Base-by-base conservation (phyloP, 2,888 invertebrate genomes). In the Hemicrepidius hirtus region DNA sequence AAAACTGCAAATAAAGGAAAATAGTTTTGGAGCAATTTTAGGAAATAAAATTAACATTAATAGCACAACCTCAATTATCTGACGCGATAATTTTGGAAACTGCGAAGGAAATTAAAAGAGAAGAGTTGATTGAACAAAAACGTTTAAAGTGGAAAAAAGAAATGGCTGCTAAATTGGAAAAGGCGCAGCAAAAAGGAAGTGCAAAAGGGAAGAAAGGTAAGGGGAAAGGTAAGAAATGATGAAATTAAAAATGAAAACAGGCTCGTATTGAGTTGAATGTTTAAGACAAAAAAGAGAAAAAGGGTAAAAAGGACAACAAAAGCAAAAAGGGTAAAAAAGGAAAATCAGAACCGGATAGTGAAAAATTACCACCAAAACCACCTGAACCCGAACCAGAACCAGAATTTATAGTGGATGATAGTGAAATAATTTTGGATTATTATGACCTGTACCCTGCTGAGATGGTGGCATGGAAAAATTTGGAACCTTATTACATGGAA, bases 381-480 rank as follows among this genome's bases (percentile, higher is more conserved):
- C 21, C 28, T 37, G 5, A 2, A 24, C 53, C 53, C 16, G 46
- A 60, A 62, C 55, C 49, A 20, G 62, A 10, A 1, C 73, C 76
- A 1, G 72, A 74, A 63, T 76, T 78, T 18, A 44, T 18, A 7
- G 62, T 79, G 1, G 65, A 77, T 1, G 76, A 77, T 10, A 68
- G 62, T 0, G 79, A 79, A 44, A 71, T 80, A 10, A 69, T 72
- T 32, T 6, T 79, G 4, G 71, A 72, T 21, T 77, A 77, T 62
- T 77, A 75, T 24, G 82, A 83, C 63, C 68, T 77, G 7, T 83
- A 82, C 71, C 80, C 78, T 3, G 80, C 82, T 1, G 82, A 82
- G 74, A 78, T 81, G 75, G 59, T 71, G 12, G 20, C 80, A 5
- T 81, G 80, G 80, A 76, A 78, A 10, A 73, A 68, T n/a, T 65